Conservation (phyloP, 2,113 vertebrate species). For the Etheostoma cragini region DNA sequence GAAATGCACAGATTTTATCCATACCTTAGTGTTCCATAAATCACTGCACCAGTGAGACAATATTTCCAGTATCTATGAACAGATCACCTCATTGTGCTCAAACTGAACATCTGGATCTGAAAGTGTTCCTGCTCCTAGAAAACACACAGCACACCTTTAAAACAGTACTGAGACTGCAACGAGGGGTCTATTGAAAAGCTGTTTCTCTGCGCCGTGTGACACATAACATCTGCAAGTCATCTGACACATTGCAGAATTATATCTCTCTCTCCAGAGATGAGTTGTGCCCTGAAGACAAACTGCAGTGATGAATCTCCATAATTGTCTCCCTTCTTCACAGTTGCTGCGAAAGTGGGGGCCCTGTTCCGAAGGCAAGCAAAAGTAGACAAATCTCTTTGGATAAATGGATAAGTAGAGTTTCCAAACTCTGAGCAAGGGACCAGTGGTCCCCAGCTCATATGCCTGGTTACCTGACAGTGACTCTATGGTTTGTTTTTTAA, state of each 20-base stretch:
- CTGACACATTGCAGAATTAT: constrained; percentile 66
- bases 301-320: constrained; percentile 77
- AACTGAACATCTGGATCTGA: constrained; percentile 50
- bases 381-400: constrained; percentile 57
- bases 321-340: constrained; percentile 60
- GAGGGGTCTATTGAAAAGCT: constrained; percentile 57
- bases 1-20: constrained; percentile 13
- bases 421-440: constrained; percentile 9
- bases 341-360: constrained; percentile 35
- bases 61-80: constrained; percentile 12
- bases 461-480: constrained; percentile 30
- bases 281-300: constrained; percentile 73
- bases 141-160: constrained; percentile 45
- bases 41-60: constrained; percentile 1
- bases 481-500: background rate
- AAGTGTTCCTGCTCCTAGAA: constrained; percentile 9
- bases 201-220: constrained; percentile 54
- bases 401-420: constrained; percentile 45
- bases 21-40: background rate
- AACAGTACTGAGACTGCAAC: constrained; percentile 58
- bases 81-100: constrained; percentile 19
- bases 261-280: constrained; percentile 60
- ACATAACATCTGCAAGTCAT: constrained; percentile 74
- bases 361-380: constrained; percentile 45
- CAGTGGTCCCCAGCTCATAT: background rate